Base-by-base conservation (phyloP, 1,140 invertebrate genomes). In the Drosophila willistoni region DNA sequence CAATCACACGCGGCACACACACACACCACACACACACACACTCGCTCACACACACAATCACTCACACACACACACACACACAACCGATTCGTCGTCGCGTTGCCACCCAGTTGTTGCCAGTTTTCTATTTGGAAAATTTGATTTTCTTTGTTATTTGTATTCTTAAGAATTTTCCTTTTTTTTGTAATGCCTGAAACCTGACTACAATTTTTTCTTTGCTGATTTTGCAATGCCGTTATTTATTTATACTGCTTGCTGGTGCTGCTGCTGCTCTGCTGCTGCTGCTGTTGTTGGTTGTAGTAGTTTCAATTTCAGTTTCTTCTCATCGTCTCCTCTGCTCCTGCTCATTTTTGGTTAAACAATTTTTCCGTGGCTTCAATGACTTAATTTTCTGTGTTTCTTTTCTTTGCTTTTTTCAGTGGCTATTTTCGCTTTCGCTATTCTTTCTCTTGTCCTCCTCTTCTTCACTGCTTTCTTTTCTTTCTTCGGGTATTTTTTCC, bases 101-200 rank as follows among this genome's bases (percentile, higher is more conserved):
- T 74, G 72, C 72, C 72, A 74, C 73, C 66, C 73, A 77, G 66
- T 77, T 55, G 70, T 39, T 59, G 29, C 33, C 25, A 29, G 68
- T 79, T 87, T 84, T 86, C 74, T 84, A 87, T 80, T 87, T 87
- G 85, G 85, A 87, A 87, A 89, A 90, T 87, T 86, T 71, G 71
- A 90, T 87, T 87, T 87, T 84, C 85, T 81, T 87, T 77, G 76
- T 83, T 79, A 76, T 83, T 73, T 56, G 57, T 34, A 59, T 59
- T 59, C 34, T 59, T 59, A 36, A 19, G 56, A 39, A 36, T 51
- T 87, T 87, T 87, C 81, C 85, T 51, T 51, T 36, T 36, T 51
- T 47, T 51, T 51, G 3, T 65, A 65, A 72, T 68, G 44, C 70
- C 69, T 77, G 63, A 68, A 70, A 77, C 59, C 77, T 67, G 70